Evolutionary conservation across 2,113 vertebrate species (phyloP).

Genomic region (Neogobius melanostomus): DNA sequence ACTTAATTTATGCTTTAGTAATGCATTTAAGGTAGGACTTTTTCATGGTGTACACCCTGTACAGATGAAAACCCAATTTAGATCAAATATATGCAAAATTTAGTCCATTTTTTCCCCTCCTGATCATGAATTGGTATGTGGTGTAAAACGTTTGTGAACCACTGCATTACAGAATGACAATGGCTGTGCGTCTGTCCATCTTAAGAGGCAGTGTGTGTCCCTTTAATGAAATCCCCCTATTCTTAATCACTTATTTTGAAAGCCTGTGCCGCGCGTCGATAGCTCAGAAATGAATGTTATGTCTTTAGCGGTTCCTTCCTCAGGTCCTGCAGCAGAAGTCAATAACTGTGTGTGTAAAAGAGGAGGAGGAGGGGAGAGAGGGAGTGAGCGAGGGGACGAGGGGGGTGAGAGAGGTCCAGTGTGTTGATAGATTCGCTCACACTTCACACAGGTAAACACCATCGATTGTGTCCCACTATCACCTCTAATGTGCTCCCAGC

Average conservation of each 20-base stretch:
- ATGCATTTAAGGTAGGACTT: too few relatives aligned
- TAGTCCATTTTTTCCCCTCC: too few relatives aligned
- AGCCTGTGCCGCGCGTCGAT: constrained; percentile 63
- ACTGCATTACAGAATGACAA: constrained; percentile 16
- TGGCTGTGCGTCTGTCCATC: constrained; percentile 20
- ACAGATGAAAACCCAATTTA: too few relatives aligned
- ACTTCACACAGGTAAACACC: constrained; percentile 82
- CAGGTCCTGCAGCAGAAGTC: constrained; percentile 77
- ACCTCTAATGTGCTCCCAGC: constrained; percentile 78
- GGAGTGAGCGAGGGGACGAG: constrained; percentile 58
- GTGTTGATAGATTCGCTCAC: constrained; percentile 84
- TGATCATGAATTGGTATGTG: too few relatives aligned
- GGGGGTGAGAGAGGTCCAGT: constrained; percentile 73
- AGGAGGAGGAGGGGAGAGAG: not conserved
- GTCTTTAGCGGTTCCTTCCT: constrained; percentile 74
- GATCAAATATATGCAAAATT: too few relatives aligned
- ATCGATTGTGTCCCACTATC: constrained; percentile 78
- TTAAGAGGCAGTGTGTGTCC: constrained; percentile 43
- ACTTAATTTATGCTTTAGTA: too few relatives aligned
- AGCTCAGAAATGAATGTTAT: constrained; percentile 69
- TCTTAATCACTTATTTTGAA: constrained; percentile 70
- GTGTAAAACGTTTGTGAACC: too few relatives aligned
- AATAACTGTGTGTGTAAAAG: constrained; percentile 65
- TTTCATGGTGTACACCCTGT: too few relatives aligned
- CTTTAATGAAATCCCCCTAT: constrained; percentile 61